Evolutionary conservation across 2,113 vertebrate species (phyloP), one percentile per base, ranked within the genome.

Genomic region (Castor canadensis): DNA sequence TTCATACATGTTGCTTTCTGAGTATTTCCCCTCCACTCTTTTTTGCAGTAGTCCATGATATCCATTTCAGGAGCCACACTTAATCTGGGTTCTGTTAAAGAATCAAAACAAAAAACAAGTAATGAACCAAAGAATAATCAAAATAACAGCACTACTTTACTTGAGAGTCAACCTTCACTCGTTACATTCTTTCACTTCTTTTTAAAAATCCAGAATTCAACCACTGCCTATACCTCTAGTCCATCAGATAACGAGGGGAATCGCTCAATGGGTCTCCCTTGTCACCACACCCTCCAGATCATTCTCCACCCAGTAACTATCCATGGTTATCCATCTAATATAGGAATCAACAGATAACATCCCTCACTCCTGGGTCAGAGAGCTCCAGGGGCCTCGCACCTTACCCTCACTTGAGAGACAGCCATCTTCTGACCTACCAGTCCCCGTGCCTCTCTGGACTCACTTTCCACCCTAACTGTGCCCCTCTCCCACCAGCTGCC

Each of bases 11-110:
- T 98, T 84, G 99, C 99, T 97, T 98, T 99, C 91, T 99, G 98
- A 5, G 99, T 99, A 79, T 99, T 98, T 96, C 99, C 99, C 97
- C 98, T 99, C 99, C 99, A 99, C 96, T 99, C 99, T 80, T 98
- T 98, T 96, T 99, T 98, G 94, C 99, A 99, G 95, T 99, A 99
- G 30, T 98, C 98, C 98, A 99, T 97, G 84, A 99, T 98, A 38
- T 99, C 99, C 98, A 99, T 97, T 88, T 98, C 98, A 6, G 99
- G 98, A 45, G 98, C 98, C 96, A 99, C 96, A 86, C 99, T 99
- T 62, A 97, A 95, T 98, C 98, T 98, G 95, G 87, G 79, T 93
- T 98, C 98, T 99, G 98, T 76, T 92, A 96, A 92, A 96, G 24
- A 98, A 94, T 40, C 17, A 79, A 94, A 77, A 86, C n/a, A 35